A percentile compares a stretch with the other conserved stretches of the same genome.
These are phyloP conservation scores for Strongylocentrotus purpuratus DNA, from an alignment of 35 echinoderm and acorn worm species.

Conservation along the genomic window DNA sequence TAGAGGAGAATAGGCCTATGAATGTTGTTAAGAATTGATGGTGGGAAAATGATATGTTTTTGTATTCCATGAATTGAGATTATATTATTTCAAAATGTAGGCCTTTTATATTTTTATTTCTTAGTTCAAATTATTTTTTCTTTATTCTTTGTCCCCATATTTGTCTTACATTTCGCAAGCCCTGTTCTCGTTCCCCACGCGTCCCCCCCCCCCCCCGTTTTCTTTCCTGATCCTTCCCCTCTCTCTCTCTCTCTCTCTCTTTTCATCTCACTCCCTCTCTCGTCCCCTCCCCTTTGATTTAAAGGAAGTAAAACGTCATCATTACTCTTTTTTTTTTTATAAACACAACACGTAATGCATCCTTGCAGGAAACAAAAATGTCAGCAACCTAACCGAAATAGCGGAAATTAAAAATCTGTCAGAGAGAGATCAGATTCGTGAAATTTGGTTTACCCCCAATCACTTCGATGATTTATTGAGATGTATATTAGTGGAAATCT, in stretches of 20 bases:
- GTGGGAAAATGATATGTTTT: no score
- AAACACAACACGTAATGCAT: not conserved
- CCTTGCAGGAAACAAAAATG: not conserved
- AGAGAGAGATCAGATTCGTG: not conserved
- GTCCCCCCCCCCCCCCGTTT: no score
- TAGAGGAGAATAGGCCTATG: no score
- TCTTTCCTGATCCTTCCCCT: no score
- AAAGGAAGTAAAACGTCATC: not conserved
- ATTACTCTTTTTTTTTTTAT: not conserved
- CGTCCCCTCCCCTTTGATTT: not conserved
- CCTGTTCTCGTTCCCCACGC: no score
- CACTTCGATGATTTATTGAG: not conserved
- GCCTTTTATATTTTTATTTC: not conserved
- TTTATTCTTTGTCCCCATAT: not conserved
- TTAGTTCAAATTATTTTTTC: not conserved
- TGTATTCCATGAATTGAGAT: no score
- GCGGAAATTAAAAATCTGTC: not conserved
- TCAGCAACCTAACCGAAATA: not conserved
- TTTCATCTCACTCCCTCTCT: no score
- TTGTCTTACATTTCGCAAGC: no score
- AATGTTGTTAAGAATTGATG: no score
- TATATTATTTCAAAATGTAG: not conserved
- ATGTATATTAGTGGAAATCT: not conserved
- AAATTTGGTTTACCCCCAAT: not conserved
- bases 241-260: no score